A percentile compares a stretch with the other conserved stretches of the same genome.
phyloP scores from a whole-genome alignment of 2,113 vertebrate species.

The Charina bottae region DNA sequence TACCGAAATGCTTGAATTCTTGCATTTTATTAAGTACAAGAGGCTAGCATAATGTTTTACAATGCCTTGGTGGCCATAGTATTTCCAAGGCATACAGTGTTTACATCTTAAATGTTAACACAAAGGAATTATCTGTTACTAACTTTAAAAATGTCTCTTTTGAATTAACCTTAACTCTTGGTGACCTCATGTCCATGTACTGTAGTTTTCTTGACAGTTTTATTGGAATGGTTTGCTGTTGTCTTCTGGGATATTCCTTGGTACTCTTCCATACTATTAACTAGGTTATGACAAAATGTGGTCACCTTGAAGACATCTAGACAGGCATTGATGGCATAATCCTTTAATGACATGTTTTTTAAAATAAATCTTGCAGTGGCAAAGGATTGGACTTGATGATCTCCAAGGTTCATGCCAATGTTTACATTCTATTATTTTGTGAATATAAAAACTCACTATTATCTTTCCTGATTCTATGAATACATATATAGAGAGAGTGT shows the following conservation, averaged over 20 bases:
- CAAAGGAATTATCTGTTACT: neutral
- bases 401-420: neutral
- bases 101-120: neutral
- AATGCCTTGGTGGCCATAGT: neutral
- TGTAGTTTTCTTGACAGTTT: neutral
- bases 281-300: neutral
- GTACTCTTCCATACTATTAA: neutral
- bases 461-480: neutral
- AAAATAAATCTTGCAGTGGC: neutral
- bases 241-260: neutral
- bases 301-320: neutral
- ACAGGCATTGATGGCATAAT: neutral
- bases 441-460: neutral
- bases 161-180: neutral
- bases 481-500: neutral
- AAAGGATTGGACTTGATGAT: neutral
- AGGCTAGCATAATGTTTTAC: neutral
- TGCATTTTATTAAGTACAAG: slow-evolving; percentile 25
- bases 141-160: neutral
- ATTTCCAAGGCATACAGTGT: neutral
- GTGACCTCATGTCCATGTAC: neutral
- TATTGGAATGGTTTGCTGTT: neutral
- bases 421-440: neutral
- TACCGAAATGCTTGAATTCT: slow-evolving; percentile 16
- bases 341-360: neutral